These are phyloP conservation scores for Agonum fuliginosum DNA, from an alignment of 2,888 invertebrate genomes.

Conservation along the genomic window DNA sequence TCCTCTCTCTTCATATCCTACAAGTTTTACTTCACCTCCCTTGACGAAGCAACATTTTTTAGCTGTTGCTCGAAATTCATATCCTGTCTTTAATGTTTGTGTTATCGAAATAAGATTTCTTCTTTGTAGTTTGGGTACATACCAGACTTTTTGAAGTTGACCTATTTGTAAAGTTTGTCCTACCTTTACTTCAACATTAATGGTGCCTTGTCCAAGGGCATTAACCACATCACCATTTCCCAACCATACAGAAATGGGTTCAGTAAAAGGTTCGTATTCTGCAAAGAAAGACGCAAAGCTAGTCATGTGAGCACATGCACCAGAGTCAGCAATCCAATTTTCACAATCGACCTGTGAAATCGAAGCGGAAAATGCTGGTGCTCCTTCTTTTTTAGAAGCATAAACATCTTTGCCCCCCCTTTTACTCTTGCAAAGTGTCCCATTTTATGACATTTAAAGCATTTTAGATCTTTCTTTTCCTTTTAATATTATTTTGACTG, in stretches of 20 bases:
- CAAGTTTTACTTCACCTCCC: too few species aligned
- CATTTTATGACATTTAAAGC: constrained; percentile 46
- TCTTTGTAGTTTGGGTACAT: constrained; percentile 52
- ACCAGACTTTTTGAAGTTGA: constrained; percentile 50
- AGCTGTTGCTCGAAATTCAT: constrained; percentile 41
- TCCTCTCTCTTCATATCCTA: too few species aligned
- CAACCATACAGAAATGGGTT: constrained; percentile 41
- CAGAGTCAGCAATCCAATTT: constrained; percentile 55
- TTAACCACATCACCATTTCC: constrained; percentile 50
- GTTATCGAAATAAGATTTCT: constrained; percentile 56
- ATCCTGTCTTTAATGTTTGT: constrained; percentile 45
- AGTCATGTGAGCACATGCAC: constrained; percentile 59
- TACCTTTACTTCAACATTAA: constrained; percentile 43
- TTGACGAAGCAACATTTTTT: constrained; percentile 20
- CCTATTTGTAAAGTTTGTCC: constrained; percentile 37
- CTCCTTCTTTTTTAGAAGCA: not conserved
- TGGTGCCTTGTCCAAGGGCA: constrained; percentile 49
- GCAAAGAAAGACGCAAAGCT: constrained; percentile 1
- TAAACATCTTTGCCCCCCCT: not conserved
- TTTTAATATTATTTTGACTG: too few species aligned
- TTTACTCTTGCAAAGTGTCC: constrained; percentile 50
- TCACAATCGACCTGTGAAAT: not conserved
- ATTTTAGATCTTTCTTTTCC: constrained; percentile 7
- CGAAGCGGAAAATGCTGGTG: constrained; percentile 19
- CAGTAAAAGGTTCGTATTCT: constrained; percentile 37